Percentiles rank a stretch among this genome's conserved stretches.
phyloP scores from a whole-genome alignment of 2,113 vertebrate genomes.

The Cromileptes altivelis region DNA sequence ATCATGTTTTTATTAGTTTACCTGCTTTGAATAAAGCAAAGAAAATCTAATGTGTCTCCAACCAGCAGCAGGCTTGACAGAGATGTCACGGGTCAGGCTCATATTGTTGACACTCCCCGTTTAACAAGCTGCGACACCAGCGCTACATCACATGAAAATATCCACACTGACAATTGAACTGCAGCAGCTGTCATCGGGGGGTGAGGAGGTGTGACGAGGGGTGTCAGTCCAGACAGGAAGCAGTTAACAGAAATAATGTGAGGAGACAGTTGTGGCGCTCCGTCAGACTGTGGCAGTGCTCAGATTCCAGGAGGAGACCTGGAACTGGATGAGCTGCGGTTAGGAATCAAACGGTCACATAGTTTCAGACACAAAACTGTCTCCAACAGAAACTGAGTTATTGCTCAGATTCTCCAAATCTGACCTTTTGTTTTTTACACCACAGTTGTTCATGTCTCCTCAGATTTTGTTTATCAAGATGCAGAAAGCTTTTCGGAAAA shows the following conservation, averaged over 20 bases:
- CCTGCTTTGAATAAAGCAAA: neutral
- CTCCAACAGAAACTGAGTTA: neutral
- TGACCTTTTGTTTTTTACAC: no score
- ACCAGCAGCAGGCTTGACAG: neutral
- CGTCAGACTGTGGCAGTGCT: conserved; percentile 27
- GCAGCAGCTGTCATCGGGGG: conserved; percentile 70
- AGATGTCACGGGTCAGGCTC: conserved; percentile 50
- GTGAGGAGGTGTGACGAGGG: conserved; percentile 12
- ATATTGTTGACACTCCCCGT: conserved; percentile 40
- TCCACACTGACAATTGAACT: conserved; percentile 52
- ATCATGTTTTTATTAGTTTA: neutral
- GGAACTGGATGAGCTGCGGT: neutral
- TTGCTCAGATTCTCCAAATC: neutral
- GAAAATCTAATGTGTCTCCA: neutral
- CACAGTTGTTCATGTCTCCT: neutral
- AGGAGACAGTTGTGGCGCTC: conserved; percentile 50
- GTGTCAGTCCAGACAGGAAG: conserved; percentile 2
- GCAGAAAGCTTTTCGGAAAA: neutral
- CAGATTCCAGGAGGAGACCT: conserved; percentile 22
- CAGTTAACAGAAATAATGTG: conserved; percentile 29
- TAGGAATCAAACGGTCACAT: neutral
- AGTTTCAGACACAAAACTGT: neutral
- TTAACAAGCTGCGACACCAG: conserved; percentile 42
- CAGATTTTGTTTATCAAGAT: no score
- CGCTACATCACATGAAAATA: conserved; percentile 47